Evolutionary conservation across 1,140 invertebrate species (phyloP), one percentile per base, ranked within the genome.

Genomic region (Pseudobourletiella spinata): DNA sequence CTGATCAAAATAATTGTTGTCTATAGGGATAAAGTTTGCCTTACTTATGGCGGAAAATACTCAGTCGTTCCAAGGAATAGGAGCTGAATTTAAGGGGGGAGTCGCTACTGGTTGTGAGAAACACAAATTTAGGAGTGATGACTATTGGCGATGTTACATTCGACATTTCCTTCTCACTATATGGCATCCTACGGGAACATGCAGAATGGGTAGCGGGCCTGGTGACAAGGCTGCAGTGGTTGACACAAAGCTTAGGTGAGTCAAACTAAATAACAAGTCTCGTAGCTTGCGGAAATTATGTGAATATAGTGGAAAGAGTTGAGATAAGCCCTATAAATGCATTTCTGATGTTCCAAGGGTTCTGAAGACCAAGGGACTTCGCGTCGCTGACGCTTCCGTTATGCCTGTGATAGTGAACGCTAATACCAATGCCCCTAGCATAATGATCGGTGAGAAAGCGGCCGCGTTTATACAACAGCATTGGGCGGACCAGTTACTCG

Each of bases 111-210:
- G 32, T 18, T 92, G 89, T 71, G 83, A 80, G 61, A 79, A 86
- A 42, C 77, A 81, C 25, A 79, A 80, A 65, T 88, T 89, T 71
- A 82, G 81, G 16, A 83, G 83, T 1, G 89, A 92, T 64, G 81
- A 81, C 2, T 93, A 91, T 70, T 84, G 88, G 78, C 88, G 89
- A 70, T 93, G 89, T 71, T 84, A 88, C 70, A 87, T 88, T 15
- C 76, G 88, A 18, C 88, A 87, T 22, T 86, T 89, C 50, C 85
- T 88, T 1, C 88, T 90, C 85, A 93, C 89, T 2, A 73, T 88
- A 43, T 86, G 85, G 56, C 88, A 91, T 79, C 88, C 89, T 73
- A 79, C 79, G 18, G 84, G 86, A 26, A 63, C 44, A 24, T 57
- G 26, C 18, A 29, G 16, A 35, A 63, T 44, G 61, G 61, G 46